A percentile compares a stretch with the other conserved stretches of the same genome.
Conservation (phyloP, 2,113 vertebrate genomes). For the Dendropsophus ebraccatus region DNA sequence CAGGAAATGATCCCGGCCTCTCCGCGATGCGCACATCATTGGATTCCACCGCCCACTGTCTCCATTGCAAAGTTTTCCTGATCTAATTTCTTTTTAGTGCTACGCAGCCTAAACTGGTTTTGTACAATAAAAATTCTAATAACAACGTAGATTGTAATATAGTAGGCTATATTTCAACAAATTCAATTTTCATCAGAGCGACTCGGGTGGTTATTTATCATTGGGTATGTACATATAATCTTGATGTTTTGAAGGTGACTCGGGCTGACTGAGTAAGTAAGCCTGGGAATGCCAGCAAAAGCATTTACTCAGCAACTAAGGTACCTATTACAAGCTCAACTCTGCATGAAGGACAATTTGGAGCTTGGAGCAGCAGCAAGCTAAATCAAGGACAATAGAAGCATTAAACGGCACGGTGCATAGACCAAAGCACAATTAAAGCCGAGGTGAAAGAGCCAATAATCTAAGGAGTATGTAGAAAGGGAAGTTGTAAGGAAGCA, state of each 20-base stretch:
- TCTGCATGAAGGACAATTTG: constrained; percentile 90
- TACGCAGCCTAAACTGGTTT: constrained; percentile 65
- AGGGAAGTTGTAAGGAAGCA: not conserved
- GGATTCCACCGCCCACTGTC: constrained; percentile 53
- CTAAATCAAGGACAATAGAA: constrained; percentile 75
- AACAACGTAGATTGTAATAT: constrained; percentile 83
- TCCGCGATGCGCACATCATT: constrained; percentile 29
- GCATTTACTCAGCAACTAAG: constrained; percentile 85
- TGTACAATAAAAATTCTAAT: constrained; percentile 71
- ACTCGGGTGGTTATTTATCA: constrained; percentile 85
- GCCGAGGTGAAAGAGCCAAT: constrained; percentile 42
- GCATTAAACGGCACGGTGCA: constrained; percentile 46
- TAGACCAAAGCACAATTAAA: constrained; percentile 52
- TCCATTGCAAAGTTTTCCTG: constrained; percentile 61
- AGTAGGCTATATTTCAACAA: constrained; percentile 84
- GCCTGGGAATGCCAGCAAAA: constrained; percentile 69
- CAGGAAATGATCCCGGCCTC: constrained; percentile 25
- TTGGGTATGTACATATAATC: constrained; percentile 75
- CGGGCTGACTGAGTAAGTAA: constrained; percentile 66
- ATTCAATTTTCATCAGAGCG: constrained; percentile 77
- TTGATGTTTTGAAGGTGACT: constrained; percentile 80
- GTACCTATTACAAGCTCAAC: constrained; percentile 81
- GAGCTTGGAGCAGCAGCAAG: constrained; percentile 75
- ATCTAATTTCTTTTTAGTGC: constrained; percentile 66
- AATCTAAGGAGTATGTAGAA: constrained; percentile 29